A percentile compares a stretch with the other conserved stretches of the same genome.
These are phyloP conservation scores for Cephus spinipes DNA, from an alignment of 2,888 invertebrate species.

Conservation along the genomic window DNA sequence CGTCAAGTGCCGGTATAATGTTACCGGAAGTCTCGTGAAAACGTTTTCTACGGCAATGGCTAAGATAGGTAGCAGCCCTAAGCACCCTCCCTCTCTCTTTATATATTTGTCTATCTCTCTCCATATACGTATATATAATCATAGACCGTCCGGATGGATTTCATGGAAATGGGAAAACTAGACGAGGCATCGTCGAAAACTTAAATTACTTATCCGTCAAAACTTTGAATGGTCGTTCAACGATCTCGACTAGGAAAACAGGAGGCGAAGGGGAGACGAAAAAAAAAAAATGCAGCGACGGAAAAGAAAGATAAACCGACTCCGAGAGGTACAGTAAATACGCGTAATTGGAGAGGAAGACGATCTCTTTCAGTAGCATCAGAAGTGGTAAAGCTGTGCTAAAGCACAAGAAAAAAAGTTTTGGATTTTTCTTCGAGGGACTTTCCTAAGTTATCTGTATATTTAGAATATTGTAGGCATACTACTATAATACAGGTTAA, in stretches of 20 bases:
- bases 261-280: not conserved
- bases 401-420: not conserved
- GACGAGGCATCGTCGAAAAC: constrained; percentile 28
- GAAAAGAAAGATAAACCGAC: not conserved
- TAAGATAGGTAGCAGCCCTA: not conserved
- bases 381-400: not conserved
- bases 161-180: constrained; percentile 36
- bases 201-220: constrained; percentile 39
- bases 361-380: not conserved
- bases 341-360: not conserved
- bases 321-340: not conserved
- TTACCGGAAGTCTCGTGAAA: not conserved
- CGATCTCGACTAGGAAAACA: not conserved
- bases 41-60: not conserved
- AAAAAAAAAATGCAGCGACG: not conserved
- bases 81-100: not conserved
- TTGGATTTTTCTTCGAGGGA: not conserved
- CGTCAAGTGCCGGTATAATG: not conserved
- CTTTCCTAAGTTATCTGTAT: not conserved
- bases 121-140: not conserved
- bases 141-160: not conserved
- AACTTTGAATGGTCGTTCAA: constrained; percentile 8
- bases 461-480: not conserved
- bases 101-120: too few relatives aligned
- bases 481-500: not conserved